Evolutionary conservation across 2,888 invertebrate genomes (phyloP), one percentile per base, ranked within the genome.

Genomic region (Harpalus rufipes): DNA sequence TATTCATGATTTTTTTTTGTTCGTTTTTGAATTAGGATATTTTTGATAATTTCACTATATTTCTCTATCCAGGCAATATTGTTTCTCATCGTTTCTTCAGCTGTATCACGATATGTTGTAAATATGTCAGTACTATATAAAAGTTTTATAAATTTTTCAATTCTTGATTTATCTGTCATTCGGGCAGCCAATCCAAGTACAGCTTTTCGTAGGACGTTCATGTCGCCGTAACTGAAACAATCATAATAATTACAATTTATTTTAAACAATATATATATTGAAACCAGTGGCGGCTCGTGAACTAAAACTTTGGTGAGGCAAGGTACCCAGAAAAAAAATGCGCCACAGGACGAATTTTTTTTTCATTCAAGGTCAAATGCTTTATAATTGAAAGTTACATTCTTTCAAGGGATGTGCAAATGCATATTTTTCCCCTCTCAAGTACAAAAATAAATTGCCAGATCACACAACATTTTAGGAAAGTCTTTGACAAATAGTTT

Each of bases 161-260:
- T 76, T 87, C 90, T 89, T 7, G 82, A 86, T 80, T 86, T 68
- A 5, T 88, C 89, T 1, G 89, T 90, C n/a, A 90, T 80, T 44
- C 88, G 87, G 59, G 87, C 88, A 16, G 89, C 90, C 39, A 90
- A 86, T 44, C 87, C 87, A 14, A 84, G 87, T 44, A 90, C 86
- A 61, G 89, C 87, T 21, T 91, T 91, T 85, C 92, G 91, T 0
- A 93, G 87, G 86, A 91, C 92, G 16, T 91, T 91, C 21, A 90
- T 85, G 8, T 93, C 92, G 10, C 92, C 92, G 44, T 92, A 93
- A 88, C 93, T 93, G 85, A 82, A 89, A 21, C 21, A 21, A 87
- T 18, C n/a, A 18, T 18, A 59, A 18, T 6, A 6, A 59, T 3
- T 8, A 59, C 5, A 16, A n/a, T 59, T 0, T 18, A 59, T 59